Conservation (phyloP, 2,113 vertebrate species). For the Rhizomys pruinosus region DNA sequence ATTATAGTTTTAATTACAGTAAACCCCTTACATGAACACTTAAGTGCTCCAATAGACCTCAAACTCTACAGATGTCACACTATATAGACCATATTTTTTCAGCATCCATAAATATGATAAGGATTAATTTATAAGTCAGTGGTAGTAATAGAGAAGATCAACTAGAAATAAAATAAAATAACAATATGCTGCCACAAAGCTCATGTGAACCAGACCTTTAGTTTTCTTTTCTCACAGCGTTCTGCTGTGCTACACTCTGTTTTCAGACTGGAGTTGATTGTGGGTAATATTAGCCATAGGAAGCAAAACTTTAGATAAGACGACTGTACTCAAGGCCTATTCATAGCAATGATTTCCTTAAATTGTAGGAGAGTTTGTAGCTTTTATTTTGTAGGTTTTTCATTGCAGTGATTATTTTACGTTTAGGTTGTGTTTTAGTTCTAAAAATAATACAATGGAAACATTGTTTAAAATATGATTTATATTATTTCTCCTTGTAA, state of each 20-base stretch:
- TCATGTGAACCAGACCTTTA: not conserved
- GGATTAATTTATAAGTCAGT: not conserved
- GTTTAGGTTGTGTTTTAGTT: conserved; percentile 11
- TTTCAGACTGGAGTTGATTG: not conserved
- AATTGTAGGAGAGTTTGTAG: conserved; percentile 2
- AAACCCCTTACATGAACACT: too few relatives aligned
- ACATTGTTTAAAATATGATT: conserved; percentile 19
- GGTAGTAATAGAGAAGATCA: not conserved
- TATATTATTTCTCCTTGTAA: not conserved
- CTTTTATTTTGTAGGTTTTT: not conserved
- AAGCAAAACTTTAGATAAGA: not conserved
- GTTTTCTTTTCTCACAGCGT: not conserved
- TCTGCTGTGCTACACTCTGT: not conserved
- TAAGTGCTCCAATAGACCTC: not conserved
- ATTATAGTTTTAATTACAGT: not conserved
- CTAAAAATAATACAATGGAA: conserved; percentile 31
- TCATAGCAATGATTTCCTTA: conserved; percentile 16
- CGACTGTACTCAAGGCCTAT: not conserved
- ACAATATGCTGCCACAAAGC: not conserved
- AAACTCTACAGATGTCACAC: not conserved
- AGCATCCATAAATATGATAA: not conserved
- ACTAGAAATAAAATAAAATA: not conserved
- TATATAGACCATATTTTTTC: not conserved
- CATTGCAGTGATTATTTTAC: conserved; percentile 13
- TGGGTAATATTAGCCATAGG: not conserved